These are phyloP conservation scores for Salvator merianae DNA, from an alignment of 2,113 vertebrate species.

Conservation along the genomic window DNA sequence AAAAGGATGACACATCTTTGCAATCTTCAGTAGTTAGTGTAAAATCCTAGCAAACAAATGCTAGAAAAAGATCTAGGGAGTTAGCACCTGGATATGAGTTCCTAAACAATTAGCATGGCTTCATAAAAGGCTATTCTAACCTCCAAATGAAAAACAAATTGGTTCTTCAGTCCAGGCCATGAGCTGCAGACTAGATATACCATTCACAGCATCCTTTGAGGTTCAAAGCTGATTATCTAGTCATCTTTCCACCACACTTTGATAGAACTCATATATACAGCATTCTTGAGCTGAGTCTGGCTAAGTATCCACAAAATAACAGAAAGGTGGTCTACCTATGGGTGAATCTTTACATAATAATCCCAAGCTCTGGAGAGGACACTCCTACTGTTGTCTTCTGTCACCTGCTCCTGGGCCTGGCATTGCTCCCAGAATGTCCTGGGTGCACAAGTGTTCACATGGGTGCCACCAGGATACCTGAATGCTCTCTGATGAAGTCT, in stretches of 20 bases:
- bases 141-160: neutral
- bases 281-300: neutral
- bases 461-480: too few relatives aligned
- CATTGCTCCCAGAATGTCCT: too few relatives aligned
- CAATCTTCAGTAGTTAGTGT: neutral
- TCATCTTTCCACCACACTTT: neutral
- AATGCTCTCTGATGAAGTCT: too few relatives aligned
- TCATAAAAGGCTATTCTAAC: neutral
- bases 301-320: neutral
- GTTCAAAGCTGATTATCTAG: neutral
- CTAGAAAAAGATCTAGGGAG: neutral
- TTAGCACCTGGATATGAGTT: neutral
- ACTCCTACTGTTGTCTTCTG: too few relatives aligned
- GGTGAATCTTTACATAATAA: neutral
- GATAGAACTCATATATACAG: too few relatives aligned
- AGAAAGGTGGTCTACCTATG: neutral
- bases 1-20: neutral
- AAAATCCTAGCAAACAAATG: neutral
- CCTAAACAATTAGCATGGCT: neutral
- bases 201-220: neutral
- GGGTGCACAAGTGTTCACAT: too few relatives aligned
- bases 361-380: neutral
- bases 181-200: neutral
- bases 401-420: too few relatives aligned
- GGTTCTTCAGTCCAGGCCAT: neutral